phyloP scores from a whole-genome alignment of 2,888 invertebrate genomes.

The Parapristionchus giblindavisi region DNA sequence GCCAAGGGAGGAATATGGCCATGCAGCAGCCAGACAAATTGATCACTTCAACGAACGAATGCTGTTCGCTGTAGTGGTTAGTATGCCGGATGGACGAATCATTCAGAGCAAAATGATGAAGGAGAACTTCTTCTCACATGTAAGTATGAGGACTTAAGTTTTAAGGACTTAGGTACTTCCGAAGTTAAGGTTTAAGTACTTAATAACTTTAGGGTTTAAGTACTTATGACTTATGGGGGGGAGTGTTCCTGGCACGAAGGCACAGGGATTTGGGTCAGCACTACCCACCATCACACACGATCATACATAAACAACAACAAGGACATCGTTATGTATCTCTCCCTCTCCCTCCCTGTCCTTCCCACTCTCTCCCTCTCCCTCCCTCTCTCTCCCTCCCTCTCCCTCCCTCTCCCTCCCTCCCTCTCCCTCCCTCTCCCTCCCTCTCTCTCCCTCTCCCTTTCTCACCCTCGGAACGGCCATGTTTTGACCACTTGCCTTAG shows the following conservation, averaged over 20 bases:
- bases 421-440: too few species aligned
- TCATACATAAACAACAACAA: too few species aligned
- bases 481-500: too few species aligned
- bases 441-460: too few species aligned
- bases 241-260: neutral
- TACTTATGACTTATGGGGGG: neutral
- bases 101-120: conserved; percentile 41
- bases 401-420: too few species aligned
- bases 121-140: conserved; percentile 43
- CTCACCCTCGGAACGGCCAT: too few species aligned
- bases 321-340: too few species aligned
- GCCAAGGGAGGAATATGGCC: neutral
- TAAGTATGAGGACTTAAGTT: neutral
- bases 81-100: conserved; percentile 49
- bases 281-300: too few species aligned
- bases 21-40: neutral
- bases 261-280: neutral
- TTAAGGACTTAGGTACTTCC: neutral
- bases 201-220: neutral
- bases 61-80: conserved; percentile 50
- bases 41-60: conserved; percentile 31
- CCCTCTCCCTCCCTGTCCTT: too few species aligned
- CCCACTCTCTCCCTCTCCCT: too few species aligned
- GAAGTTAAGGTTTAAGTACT: neutral
- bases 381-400: too few species aligned